phyloP scores from a whole-genome alignment of 2,113 vertebrate species.

The Siniperca knerii region DNA sequence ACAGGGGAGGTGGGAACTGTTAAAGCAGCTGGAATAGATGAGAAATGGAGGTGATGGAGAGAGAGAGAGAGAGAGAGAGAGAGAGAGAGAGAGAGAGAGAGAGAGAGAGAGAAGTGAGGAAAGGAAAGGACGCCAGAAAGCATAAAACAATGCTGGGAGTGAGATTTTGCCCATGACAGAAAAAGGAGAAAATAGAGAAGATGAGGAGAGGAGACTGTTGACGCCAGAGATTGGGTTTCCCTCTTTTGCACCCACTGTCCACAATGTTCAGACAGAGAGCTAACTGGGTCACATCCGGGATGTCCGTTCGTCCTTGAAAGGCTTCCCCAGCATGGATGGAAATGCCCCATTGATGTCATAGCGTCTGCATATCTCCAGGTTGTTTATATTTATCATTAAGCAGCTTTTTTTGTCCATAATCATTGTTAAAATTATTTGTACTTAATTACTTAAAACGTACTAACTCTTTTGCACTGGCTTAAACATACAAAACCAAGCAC shows the following conservation, averaged over 20 bases:
- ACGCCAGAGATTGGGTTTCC: slow-evolving; percentile 42
- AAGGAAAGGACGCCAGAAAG: slow-evolving; percentile 3
- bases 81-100: not conserved
- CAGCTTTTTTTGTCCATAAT: not conserved
- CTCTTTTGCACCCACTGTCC: slow-evolving; percentile 2
- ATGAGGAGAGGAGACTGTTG: not conserved
- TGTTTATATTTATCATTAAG: not conserved
- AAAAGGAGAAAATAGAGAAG: not conserved
- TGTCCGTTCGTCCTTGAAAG: slow-evolving; percentile 20
- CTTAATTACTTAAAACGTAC: too few species aligned
- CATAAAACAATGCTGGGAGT: not conserved
- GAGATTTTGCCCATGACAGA: not conserved
- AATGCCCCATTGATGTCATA: slow-evolving; percentile 14
- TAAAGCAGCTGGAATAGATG: slow-evolving; percentile 35
- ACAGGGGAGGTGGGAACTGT: slow-evolving; percentile 22
- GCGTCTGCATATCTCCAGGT: not conserved
- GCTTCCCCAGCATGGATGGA: slow-evolving; percentile 15
- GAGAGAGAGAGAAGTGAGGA: not conserved
- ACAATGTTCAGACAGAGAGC: not conserved
- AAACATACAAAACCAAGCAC: not conserved
- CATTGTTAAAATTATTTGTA: not conserved
- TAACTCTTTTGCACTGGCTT: not conserved
- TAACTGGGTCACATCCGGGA: slow-evolving; percentile 27
- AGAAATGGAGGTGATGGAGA: slow-evolving; percentile 29
- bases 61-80: not conserved